These are phyloP conservation scores for Cardiocondyla obscurior DNA, from an alignment of 1,140 invertebrate species.

Conservation along the genomic window DNA sequence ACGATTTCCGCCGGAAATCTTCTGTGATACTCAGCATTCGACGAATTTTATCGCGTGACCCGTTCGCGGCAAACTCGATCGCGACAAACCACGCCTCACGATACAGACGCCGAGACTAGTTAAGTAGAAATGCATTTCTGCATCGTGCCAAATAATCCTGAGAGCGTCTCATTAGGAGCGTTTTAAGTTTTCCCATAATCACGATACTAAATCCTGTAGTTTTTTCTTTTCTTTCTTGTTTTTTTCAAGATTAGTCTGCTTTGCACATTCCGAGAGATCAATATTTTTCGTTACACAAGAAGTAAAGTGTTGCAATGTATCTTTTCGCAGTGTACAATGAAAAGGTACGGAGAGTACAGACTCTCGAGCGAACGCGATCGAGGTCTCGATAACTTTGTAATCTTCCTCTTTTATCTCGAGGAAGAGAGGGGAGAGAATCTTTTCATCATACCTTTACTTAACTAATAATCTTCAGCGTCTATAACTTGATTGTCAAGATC, in stretches of 20 bases:
- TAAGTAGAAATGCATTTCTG: not conserved
- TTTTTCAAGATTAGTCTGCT: not conserved
- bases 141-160: not conserved
- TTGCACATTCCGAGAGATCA: not conserved
- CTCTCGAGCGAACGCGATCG: not conserved
- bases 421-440: not conserved
- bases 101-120: not conserved
- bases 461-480: not conserved
- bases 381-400: not conserved
- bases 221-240: not conserved
- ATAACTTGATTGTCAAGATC: not conserved
- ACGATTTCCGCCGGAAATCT: not conserved
- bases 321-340: not conserved
- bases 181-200: not conserved
- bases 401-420: not conserved
- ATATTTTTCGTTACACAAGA: not conserved
- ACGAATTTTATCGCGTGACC: slow-evolving; percentile 22
- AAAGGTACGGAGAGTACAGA: not conserved
- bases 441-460: not conserved
- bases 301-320: not conserved
- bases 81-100: slow-evolving; percentile 35
- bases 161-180: not conserved
- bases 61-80: slow-evolving; percentile 9
- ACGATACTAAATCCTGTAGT: not conserved
- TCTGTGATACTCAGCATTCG: not conserved